Evolutionary conservation across 1,140 invertebrate genomes (phyloP).

Genomic region (Onthophagus taurus): DNA sequence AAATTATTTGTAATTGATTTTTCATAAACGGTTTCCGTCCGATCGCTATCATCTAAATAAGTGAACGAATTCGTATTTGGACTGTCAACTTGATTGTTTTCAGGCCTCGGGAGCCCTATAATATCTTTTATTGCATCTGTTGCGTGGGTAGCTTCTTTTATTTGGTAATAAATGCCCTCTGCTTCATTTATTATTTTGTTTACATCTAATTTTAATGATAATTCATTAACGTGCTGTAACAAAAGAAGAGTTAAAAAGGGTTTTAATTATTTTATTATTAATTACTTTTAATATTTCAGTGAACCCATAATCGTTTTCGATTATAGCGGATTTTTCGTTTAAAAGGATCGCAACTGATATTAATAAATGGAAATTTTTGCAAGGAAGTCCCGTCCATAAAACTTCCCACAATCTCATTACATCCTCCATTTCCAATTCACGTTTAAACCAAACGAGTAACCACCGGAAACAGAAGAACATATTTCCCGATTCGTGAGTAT

Average conservation of each 20-base stretch:
- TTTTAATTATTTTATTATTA: constrained; percentile 4
- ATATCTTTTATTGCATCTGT: constrained; percentile 58
- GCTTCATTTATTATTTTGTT: constrained; percentile 70
- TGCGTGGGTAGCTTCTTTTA: constrained; percentile 57
- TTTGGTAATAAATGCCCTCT: constrained; percentile 81
- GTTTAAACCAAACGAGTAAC: constrained; percentile 75
- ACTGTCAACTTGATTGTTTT: constrained; percentile 17
- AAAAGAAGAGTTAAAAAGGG: neutral
- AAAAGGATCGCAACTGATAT: constrained; percentile 87
- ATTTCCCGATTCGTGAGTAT: constrained; percentile 87
- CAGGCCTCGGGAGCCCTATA: constrained; percentile 48
- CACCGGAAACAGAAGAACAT: constrained; percentile 99
- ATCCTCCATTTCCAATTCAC: constrained; percentile 66
- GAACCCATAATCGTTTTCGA: constrained; percentile 86
- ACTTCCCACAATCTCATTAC: constrained; percentile 76
- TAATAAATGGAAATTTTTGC: constrained; percentile 88
- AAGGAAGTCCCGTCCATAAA: constrained; percentile 84
- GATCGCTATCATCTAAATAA: constrained; percentile 10
- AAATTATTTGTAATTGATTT: too few relatives aligned
- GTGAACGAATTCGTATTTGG: constrained; percentile 12
- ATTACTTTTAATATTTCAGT: constrained; percentile 91
- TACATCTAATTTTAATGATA: constrained; percentile 75
- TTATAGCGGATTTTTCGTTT: constrained; percentile 72
- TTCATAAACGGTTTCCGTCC: too few relatives aligned
- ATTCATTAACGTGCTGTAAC: constrained; percentile 85